Conservation (phyloP, 2,888 invertebrate species). For the Dendrolimus houi region DNA sequence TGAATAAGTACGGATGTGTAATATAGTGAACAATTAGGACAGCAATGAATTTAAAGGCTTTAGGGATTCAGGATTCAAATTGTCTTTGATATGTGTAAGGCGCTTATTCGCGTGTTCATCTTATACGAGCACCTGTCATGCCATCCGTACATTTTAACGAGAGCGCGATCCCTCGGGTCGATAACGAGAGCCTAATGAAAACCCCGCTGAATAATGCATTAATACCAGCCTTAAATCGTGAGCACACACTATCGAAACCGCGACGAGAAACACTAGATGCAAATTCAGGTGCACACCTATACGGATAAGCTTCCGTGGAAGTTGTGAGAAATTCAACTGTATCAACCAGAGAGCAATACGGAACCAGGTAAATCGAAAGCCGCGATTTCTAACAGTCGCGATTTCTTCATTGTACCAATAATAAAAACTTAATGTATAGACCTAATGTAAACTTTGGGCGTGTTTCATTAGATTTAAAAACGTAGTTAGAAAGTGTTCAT, state of each 20-base stretch:
- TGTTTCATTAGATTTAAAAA: too few species aligned
- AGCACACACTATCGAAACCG: slow-evolving; percentile 63
- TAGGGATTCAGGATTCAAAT: too few species aligned
- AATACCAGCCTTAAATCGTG: slow-evolving; percentile 75
- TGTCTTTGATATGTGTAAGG: background rate
- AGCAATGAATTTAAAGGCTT: too few species aligned
- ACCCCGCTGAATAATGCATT: slow-evolving; percentile 75
- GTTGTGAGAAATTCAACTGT: slow-evolving; percentile 48
- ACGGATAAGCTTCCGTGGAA: slow-evolving; percentile 58
- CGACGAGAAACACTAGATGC: slow-evolving; percentile 66
- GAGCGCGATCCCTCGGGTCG: slow-evolving; percentile 66
- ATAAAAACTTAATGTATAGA: too few species aligned
- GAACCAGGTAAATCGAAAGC: too few species aligned
- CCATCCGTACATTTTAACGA: slow-evolving; percentile 74
- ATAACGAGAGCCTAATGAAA: slow-evolving; percentile 72
- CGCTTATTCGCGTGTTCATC: slow-evolving; percentile 8
- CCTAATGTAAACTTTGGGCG: too few species aligned
- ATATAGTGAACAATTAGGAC: too few species aligned
- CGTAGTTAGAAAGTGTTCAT: too few species aligned
- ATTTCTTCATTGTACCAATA: too few species aligned
- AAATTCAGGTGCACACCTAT: slow-evolving; percentile 65
- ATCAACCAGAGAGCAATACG: slow-evolving; percentile 11
- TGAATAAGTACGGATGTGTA: too few species aligned
- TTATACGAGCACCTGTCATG: slow-evolving; percentile 70
- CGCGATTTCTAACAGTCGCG: background rate